Conservation (phyloP, 1,140 invertebrate species). For the Phortica variegata region DNA sequence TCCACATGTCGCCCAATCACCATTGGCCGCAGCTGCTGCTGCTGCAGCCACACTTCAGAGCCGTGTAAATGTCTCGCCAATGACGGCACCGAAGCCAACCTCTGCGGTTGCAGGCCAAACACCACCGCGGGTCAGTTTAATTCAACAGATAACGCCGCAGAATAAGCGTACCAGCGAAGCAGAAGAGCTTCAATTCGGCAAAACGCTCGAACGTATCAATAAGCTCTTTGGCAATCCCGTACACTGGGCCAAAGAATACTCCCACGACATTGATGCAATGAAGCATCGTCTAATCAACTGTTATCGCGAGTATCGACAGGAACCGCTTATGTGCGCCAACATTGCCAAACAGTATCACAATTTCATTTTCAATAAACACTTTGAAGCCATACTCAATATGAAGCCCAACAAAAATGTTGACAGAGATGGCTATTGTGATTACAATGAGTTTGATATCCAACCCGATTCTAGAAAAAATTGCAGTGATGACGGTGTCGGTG, state of each 20-base stretch:
- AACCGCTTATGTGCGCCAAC: conserved; percentile 29
- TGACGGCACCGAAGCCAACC: background rate
- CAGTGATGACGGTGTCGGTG: conserved; percentile 9
- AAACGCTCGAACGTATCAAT: conserved; percentile 28
- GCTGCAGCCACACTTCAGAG: background rate
- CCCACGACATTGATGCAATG: conserved; percentile 20
- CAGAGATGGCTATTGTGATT: conserved; percentile 2
- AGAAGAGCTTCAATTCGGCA: conserved; percentile 31
- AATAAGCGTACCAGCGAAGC: conserved; percentile 25
- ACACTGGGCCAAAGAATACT: conserved; percentile 24
- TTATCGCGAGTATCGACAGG: conserved; percentile 22
- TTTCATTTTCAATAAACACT: conserved; percentile 30
- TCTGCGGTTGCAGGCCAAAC: conserved; percentile 14
- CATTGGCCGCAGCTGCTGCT: background rate
- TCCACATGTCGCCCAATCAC: background rate
- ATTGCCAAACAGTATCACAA: conserved; percentile 30
- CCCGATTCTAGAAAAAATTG: too few species aligned
- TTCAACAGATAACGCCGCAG: too few species aligned
- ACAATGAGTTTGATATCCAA: too few species aligned
- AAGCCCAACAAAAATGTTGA: background rate
- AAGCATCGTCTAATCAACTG: conserved; percentile 26
- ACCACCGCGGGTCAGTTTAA: too few species aligned
- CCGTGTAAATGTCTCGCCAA: background rate
- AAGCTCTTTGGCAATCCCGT: conserved; percentile 24
- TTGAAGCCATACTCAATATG: conserved; percentile 9